Conservation (phyloP, 2,888 invertebrate species). For the Stenotaenia linearis region DNA sequence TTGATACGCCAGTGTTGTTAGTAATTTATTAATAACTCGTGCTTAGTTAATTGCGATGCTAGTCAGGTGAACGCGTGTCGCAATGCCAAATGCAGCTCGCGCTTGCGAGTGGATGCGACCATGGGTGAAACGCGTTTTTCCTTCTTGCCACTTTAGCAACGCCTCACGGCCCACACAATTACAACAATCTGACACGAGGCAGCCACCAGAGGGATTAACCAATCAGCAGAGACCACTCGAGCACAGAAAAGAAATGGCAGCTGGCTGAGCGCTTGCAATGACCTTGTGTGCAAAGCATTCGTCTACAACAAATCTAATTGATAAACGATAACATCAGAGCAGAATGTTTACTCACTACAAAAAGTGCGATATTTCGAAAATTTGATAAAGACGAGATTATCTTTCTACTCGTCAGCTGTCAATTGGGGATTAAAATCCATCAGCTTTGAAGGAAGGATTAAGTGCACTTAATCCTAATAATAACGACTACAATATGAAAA, state of each 20-base stretch:
- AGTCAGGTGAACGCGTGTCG: neutral
- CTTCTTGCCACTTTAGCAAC: slow-evolving; percentile 21
- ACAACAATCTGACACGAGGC: slow-evolving; percentile 24
- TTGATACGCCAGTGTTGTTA: no score
- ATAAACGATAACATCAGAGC: neutral
- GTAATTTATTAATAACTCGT: neutral
- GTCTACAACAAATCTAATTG: neutral
- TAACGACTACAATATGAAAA: neutral
- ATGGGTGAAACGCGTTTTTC: slow-evolving; percentile 17
- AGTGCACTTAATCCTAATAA: neutral
- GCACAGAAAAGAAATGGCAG: slow-evolving; percentile 20
- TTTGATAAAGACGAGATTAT: slow-evolving; percentile 3
- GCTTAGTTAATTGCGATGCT: neutral
- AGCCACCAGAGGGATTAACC: slow-evolving; percentile 26
- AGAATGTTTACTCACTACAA: neutral
- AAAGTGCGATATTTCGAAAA: no score
- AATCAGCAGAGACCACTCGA: slow-evolving; percentile 12
- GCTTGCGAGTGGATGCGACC: neutral
- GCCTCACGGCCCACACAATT: slow-evolving; percentile 24
- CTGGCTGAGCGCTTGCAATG: neutral
- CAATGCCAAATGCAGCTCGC: neutral
- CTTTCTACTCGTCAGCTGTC: neutral
- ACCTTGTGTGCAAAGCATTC: neutral
- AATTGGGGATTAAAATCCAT: neutral
- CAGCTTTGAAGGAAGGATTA: neutral